Evolutionary conservation across 2,888 invertebrate species (phyloP).

Genomic region (Hipparchia sbordonii): DNA sequence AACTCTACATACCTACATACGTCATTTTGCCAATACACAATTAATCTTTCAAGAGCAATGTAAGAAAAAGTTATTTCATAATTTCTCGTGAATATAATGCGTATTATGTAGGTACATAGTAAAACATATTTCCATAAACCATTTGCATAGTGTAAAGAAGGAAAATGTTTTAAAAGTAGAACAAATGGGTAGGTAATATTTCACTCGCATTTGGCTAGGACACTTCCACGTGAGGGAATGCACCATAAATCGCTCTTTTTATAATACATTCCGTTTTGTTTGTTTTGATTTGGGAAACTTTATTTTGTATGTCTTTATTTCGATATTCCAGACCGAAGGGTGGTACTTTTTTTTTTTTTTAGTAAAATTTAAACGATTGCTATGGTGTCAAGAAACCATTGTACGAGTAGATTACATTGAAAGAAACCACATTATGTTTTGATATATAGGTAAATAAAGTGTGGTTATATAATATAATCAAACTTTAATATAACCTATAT

Average conservation of each 20-base stretch:
- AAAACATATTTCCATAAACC: not conserved
- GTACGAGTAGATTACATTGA: too few relatives aligned
- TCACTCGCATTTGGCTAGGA: conserved; percentile 27
- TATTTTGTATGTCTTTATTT: too few relatives aligned
- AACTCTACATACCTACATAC: not conserved
- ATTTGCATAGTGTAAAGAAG: conserved; percentile 11
- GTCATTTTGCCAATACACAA: not conserved
- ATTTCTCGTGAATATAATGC: not conserved
- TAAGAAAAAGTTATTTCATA: not conserved
- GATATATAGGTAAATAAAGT: too few relatives aligned
- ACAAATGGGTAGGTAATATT: conserved; percentile 21
- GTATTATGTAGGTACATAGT: not conserved
- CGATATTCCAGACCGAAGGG: too few relatives aligned
- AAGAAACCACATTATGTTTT: too few relatives aligned
- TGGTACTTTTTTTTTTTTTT: too few relatives aligned
- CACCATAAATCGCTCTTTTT: conserved; percentile 22
- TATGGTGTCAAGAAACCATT: too few relatives aligned
- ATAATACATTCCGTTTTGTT: conserved; percentile 2
- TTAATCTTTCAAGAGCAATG: not conserved
- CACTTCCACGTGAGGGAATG: conserved; percentile 41
- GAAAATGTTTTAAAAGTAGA: conserved; percentile 21
- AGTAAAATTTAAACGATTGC: too few relatives aligned
- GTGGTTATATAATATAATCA: too few relatives aligned
- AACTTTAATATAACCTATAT: too few relatives aligned
- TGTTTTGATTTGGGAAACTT: conserved; percentile 7